Evolutionary conservation across 1,140 invertebrate species (phyloP).

Genomic region (Zaprionus taronus): DNA sequence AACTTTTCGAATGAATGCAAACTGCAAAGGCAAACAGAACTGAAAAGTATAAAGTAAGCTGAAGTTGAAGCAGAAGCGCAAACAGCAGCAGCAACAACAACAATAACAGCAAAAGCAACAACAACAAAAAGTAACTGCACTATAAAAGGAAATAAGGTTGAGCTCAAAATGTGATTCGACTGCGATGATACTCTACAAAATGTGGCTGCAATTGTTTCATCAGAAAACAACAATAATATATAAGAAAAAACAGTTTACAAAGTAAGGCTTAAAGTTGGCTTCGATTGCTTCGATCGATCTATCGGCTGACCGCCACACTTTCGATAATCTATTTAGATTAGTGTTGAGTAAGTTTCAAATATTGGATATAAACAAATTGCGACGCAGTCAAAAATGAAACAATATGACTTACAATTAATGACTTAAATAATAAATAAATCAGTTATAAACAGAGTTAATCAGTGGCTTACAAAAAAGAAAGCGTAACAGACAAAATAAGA

Average conservation of each 20-base stretch:
- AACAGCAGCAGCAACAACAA: slow-evolving; percentile 4
- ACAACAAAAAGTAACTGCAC: slow-evolving; percentile 11
- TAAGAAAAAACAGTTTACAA: background rate
- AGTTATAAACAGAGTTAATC: no score
- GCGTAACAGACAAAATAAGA: background rate
- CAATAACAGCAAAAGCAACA: slow-evolving; percentile 1
- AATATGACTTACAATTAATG: no score
- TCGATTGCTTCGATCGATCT: no score
- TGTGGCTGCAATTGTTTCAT: background rate
- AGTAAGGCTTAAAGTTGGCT: background rate
- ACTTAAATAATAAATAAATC: no score
- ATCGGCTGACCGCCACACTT: no score
- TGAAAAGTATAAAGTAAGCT: slow-evolving; percentile 29
- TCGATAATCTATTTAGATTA: no score
- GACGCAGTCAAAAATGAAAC: no score
- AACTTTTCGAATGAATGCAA: slow-evolving; percentile 34
- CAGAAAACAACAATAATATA: background rate
- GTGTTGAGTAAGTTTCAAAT: no score
- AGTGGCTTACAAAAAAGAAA: background rate
- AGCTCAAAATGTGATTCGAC: background rate
- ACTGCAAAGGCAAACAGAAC: slow-evolving; percentile 24
- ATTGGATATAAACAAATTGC: no score
- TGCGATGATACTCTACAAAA: slow-evolving; percentile 3
- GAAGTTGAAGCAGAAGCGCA: slow-evolving; percentile 12
- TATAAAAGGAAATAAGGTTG: background rate